Base-by-base conservation (phyloP, 2,113 vertebrate genomes). In the Trematocara marginatum region DNA sequence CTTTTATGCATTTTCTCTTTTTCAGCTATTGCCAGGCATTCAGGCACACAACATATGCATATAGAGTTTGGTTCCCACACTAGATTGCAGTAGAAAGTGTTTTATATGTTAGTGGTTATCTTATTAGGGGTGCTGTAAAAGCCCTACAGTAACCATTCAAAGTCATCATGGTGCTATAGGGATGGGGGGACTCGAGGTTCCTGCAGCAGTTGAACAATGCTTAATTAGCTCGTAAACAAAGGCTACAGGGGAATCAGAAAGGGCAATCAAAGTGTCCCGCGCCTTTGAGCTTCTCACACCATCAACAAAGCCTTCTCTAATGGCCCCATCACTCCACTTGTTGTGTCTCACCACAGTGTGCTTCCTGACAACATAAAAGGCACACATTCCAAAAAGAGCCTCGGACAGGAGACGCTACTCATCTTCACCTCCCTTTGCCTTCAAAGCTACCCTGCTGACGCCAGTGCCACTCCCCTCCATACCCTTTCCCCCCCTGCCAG, bases 181-280 rank as follows among this genome's bases (percentile, higher is more conserved):
- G 85, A 89, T 18, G 64, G 64, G 66, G 78, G 54, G 23, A 15
- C 82, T 87, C 0, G 8, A 84, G 90, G 86, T 83, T 85, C 53
- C 80, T 61, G 88, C 61, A 61, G 82, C 49, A 86, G 54, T 89
- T 69, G 42, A 93, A 95, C 94, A 96, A 96, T 96, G 87, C 94
- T 95, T 96, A 96, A 97, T 96, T 96, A 96, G 95, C 95, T 94
- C 94, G 91, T 95, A 95, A 96, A 97, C 96, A 96, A 96, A 95
- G 90, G 90, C 87, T 88, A 76, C 91, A 84, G 89, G 92, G 90
- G 93, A 95, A 95, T 95, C 94, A 95, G 94, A 95, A 90, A 83
- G 91, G 88, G 89, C 88, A 93, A 90, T 94, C 93, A 90, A 94
- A 94, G 91, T 61, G 88, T 90, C 90, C 92, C 3, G 38, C 79